phyloP scores from a whole-genome alignment of 2,888 invertebrate genomes.

The Zele albiditarsus region DNA sequence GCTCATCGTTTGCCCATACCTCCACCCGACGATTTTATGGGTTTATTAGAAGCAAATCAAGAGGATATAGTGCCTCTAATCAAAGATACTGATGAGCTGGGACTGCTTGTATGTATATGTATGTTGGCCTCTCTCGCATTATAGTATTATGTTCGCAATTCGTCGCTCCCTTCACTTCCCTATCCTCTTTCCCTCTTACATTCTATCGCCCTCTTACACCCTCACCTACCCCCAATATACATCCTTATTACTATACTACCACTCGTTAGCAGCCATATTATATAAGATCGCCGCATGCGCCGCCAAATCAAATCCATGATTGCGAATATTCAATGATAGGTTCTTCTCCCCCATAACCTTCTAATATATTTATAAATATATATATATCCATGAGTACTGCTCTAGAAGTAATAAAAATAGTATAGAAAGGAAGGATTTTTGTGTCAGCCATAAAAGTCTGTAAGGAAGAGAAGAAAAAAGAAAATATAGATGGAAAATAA shows the following conservation, averaged over 20 bases:
- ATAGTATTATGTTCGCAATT: constrained; percentile 52
- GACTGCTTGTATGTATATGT: constrained; percentile 58
- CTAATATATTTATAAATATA: background rate
- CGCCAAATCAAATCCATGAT: constrained; percentile 65
- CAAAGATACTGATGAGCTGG: constrained; percentile 68
- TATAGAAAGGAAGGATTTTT: background rate
- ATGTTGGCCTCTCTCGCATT: constrained; percentile 63
- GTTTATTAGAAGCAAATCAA: constrained; percentile 71
- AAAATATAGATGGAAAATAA: background rate
- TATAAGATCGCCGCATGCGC: constrained; percentile 56
- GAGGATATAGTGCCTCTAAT: constrained; percentile 66
- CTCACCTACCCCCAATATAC: constrained; percentile 40
- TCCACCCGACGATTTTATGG: constrained; percentile 57
- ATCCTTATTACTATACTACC: constrained; percentile 21
- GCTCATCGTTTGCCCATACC: background rate
- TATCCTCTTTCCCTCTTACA: constrained; percentile 33
- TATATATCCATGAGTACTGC: constrained; percentile 22
- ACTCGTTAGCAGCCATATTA: constrained; percentile 69
- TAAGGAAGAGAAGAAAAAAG: background rate
- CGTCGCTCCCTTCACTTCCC: constrained; percentile 27
- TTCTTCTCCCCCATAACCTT: constrained; percentile 3
- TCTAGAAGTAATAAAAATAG: background rate
- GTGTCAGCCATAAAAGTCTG: background rate
- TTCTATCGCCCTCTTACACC: constrained; percentile 22
- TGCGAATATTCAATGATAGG: constrained; percentile 55